A percentile compares a stretch with the other conserved stretches of the same genome.
Evolutionary conservation across 30 jellyfish, hydroid and myxozoan genomes (phyloP).

Genomic region (Turritopsis rubra): DNA sequence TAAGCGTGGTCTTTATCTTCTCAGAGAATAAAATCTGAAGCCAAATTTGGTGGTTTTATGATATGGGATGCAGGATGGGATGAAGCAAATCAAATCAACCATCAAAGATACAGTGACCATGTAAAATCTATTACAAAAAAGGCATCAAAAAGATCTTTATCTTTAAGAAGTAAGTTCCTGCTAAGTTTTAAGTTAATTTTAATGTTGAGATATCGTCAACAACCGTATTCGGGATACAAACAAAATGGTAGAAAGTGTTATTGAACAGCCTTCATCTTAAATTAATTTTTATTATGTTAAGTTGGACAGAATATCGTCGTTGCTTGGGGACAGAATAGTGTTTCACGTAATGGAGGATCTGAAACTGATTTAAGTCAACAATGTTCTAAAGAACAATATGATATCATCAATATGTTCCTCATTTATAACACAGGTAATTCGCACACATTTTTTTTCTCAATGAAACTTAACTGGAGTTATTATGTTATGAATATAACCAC

Average conservation of each 20-base stretch:
- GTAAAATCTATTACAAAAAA: not conserved
- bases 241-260: too few relatives aligned
- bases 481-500: too few relatives aligned
- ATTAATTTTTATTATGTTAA: too few relatives aligned
- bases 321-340: conserved; percentile 12
- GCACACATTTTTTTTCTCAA: too few relatives aligned
- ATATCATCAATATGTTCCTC: not conserved
- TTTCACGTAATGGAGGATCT: not conserved
- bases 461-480: too few relatives aligned
- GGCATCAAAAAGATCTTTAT: not conserved
- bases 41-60: conserved; percentile 93
- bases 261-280: too few relatives aligned
- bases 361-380: not conserved
- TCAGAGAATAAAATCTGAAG: not conserved
- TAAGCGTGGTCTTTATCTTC: not conserved
- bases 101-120: conserved; percentile 78
- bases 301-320: not conserved
- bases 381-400: not conserved
- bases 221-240: too few relatives aligned
- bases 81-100: conserved; percentile 63
- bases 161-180: not conserved
- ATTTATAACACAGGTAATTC: conserved; percentile 11
- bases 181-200: too few relatives aligned
- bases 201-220: too few relatives aligned
- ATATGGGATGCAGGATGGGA: conserved; percentile 98